Evolutionary conservation across 2,113 vertebrate genomes (phyloP).

Genomic region (Rallus limicola): DNA sequence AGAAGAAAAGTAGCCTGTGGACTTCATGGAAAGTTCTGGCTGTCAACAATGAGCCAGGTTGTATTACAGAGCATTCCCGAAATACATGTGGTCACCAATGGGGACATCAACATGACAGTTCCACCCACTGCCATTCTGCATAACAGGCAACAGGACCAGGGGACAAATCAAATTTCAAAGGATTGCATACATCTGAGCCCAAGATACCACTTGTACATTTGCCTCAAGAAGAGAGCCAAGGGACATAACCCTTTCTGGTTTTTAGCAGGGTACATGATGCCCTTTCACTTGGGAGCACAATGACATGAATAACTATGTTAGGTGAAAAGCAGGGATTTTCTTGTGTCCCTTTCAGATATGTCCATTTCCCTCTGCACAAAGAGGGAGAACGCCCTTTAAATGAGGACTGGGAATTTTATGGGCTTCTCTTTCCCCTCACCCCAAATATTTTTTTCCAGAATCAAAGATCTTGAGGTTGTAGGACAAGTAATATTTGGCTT

Average conservation of each 20-base stretch:
- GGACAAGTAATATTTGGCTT: not conserved
- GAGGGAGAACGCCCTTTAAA: not conserved
- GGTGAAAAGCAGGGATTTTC: not conserved
- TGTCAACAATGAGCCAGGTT: conserved; percentile 64
- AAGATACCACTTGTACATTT: conserved; percentile 55
- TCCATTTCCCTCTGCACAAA: not conserved
- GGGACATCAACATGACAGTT: conserved; percentile 34
- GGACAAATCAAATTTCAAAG: conserved; percentile 74
- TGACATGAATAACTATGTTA: not conserved
- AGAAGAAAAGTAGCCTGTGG: conserved; percentile 23
- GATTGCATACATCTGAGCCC: conserved; percentile 42
- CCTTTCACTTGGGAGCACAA: not conserved
- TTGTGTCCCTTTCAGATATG: not conserved
- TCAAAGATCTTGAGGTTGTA: not conserved
- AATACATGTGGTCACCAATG: conserved; percentile 42
- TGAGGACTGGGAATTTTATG: not conserved
- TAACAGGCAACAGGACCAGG: conserved; percentile 9
- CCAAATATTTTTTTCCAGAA: not conserved
- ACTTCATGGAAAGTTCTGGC: conserved; percentile 56
- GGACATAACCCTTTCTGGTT: not conserved
- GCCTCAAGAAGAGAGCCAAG: conserved; percentile 55
- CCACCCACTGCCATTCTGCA: conserved; percentile 44
- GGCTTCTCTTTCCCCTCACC: not conserved
- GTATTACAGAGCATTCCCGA: conserved; percentile 62
- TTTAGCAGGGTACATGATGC: not conserved